Conservation (phyloP, 1,140 invertebrate species). For the Potamilus streckersoni region DNA sequence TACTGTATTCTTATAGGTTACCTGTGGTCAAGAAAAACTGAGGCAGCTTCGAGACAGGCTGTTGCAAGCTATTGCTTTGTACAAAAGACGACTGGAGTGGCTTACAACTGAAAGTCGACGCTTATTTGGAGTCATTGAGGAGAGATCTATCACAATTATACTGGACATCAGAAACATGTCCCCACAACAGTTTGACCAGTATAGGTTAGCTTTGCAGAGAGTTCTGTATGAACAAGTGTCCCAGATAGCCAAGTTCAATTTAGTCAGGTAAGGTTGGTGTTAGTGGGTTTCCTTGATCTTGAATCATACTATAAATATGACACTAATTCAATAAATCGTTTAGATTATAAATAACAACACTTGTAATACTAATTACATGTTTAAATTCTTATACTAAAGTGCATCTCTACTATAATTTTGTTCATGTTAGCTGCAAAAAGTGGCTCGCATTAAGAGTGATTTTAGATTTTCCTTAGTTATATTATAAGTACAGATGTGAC, state of each 20-base stretch:
- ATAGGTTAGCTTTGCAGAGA: constrained; percentile 58
- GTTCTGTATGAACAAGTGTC: constrained; percentile 65
- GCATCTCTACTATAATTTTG: no score
- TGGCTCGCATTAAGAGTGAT: no score
- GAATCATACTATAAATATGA: no score
- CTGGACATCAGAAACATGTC: constrained; percentile 64
- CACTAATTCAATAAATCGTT: no score
- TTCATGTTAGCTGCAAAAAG: no score
- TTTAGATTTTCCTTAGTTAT: no score
- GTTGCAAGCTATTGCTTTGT: constrained; percentile 57
- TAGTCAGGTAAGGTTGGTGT: constrained; percentile 58
- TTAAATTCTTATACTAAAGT: no score
- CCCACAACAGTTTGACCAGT: constrained; percentile 65
- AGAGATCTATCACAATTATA: constrained; percentile 61
- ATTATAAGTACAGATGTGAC: no score
- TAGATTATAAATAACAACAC: no score
- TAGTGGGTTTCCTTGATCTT: background rate
- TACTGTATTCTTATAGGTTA: constrained; percentile 40
- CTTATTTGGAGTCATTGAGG: constrained; percentile 66
- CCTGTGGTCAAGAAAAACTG: constrained; percentile 58
- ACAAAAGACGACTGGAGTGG: constrained; percentile 63
- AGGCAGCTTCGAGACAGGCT: constrained; percentile 58
- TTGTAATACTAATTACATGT: no score
- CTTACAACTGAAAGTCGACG: constrained; percentile 65
- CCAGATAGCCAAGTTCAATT: constrained; percentile 64